A percentile compares a stretch with the other conserved stretches of the same genome.
Evolutionary conservation across 2,888 invertebrate genomes (phyloP).

Genomic region (Octonoba sinensis): DNA sequence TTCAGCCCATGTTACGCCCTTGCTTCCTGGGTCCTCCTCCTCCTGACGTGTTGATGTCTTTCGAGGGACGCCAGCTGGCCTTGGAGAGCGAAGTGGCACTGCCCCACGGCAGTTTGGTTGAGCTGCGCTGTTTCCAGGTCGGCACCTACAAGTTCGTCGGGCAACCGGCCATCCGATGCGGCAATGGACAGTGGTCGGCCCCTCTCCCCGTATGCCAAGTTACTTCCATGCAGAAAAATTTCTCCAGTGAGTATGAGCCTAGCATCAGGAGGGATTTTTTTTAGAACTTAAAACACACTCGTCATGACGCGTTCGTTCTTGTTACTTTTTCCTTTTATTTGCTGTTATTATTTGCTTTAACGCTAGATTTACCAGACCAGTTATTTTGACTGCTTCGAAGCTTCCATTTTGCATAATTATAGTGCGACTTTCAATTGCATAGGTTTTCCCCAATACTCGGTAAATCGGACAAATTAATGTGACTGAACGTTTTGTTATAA

Average conservation of each 20-base stretch:
- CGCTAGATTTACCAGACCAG: no score
- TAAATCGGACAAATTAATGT: no score
- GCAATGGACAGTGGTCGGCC: constrained; percentile 85
- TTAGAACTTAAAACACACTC: no score
- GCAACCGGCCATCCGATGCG: constrained; percentile 81
- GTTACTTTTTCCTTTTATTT: no score
- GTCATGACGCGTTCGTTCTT: no score
- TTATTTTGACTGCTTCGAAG: no score
- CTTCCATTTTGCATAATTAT: no score
- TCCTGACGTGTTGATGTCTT: constrained; percentile 80
- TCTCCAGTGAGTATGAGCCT: constrained; percentile 79
- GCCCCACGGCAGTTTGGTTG: constrained; percentile 83
- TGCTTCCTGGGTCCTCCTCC: constrained; percentile 80
- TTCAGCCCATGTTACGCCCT: constrained; percentile 82
- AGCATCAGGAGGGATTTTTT: no score
- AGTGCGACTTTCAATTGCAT: no score
- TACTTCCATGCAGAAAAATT: constrained; percentile 88
- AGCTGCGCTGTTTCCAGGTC: constrained; percentile 83
- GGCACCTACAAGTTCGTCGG: constrained; percentile 88
- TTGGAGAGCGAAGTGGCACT: constrained; percentile 78
- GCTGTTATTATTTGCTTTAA: no score
- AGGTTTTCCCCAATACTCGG: no score
- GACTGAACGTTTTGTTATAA: no score
- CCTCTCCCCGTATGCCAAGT: constrained; percentile 86
- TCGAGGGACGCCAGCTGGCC: constrained; percentile 80